Base-by-base conservation (phyloP, 1,140 invertebrate genomes). In the Anastatus disparis region DNA sequence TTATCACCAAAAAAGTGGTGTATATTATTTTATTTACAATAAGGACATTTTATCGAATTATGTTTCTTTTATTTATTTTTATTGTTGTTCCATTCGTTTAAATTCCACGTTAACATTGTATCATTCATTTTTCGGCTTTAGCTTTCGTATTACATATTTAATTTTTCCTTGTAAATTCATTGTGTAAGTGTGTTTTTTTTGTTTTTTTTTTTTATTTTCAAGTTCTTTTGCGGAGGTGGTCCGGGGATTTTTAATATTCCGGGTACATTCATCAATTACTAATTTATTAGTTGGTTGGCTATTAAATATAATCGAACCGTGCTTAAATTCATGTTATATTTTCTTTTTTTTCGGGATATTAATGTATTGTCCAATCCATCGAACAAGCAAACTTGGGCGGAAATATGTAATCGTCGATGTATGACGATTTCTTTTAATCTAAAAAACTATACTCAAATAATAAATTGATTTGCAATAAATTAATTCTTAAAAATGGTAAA, bases 201-300 rank as follows among this genome's bases (percentile, higher is more conserved):
- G 24, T 46, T 12, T 56, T 1, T 55, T 13, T 6, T 68, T 68
- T 68, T 59, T 55, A 20, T 55, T 63, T 3, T 15, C 17, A 52
- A 9, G n/a, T 76, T 69, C 64, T 74, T 48, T 64, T 70, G 20
- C 55, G 29, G 55, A 76, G 79, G 79, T 82, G 79, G 79, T 50
- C 77, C 81, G 78, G 79, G 76, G 35, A 44, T 59, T 67, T 35
- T 69, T 44, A 46, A 61, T 10, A n/a, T 53, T 59, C n/a, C 24
- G 24, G 40, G 26, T 67, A 67, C 35, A 48, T 1, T 58, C 26
- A 10, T 66, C 63, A 31, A 40, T 64, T 35, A 38, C 48, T 35
- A 22, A 55, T 22, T 22, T 40, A 26, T 24, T 55, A 59, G 62
- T 44, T 27, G 27, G n/a, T 52, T 61, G n/a, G 3, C 24, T 46